Evolutionary conservation across 2,113 vertebrate species (phyloP).

Genomic region (Myrmophylax atrothorax): DNA sequence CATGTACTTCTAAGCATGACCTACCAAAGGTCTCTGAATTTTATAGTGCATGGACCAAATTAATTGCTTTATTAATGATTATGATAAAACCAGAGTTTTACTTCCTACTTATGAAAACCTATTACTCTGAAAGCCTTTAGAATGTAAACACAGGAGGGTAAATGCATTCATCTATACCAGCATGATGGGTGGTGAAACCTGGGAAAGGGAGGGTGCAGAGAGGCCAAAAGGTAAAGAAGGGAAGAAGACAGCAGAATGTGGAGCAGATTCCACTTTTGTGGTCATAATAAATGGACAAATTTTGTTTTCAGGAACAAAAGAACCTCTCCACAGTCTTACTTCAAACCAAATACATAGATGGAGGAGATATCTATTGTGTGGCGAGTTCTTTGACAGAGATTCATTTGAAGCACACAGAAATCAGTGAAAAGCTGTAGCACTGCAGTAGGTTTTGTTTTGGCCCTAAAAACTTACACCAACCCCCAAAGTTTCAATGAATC

Average conservation of each 20-base stretch:
- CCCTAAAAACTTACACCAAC: background rate
- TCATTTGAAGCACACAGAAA: background rate
- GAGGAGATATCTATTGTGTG: background rate
- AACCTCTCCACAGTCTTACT: background rate
- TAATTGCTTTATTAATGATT: constrained; percentile 59
- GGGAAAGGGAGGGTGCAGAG: background rate
- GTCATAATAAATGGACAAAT: background rate
- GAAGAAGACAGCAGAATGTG: background rate
- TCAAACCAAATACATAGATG: background rate
- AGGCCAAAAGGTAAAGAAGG: background rate
- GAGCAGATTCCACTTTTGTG: background rate
- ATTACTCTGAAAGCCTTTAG: background rate
- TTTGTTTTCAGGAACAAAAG: background rate
- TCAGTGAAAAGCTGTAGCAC: background rate
- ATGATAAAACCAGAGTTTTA: constrained; percentile 32
- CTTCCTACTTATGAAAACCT: background rate
- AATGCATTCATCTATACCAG: background rate
- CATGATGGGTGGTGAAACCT: fast-evolving
- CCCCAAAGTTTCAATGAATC: fast-evolving
- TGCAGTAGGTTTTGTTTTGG: background rate
- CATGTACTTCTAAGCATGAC: constrained; percentile 42
- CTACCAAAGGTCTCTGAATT: constrained; percentile 26
- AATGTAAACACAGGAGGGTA: background rate
- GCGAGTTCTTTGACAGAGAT: background rate
- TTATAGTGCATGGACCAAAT: background rate